A percentile compares a stretch with the other conserved stretches of the same genome.
Evolutionary conservation across 2,888 invertebrate species (phyloP).

Genomic region (Himalopsyche japonica): DNA sequence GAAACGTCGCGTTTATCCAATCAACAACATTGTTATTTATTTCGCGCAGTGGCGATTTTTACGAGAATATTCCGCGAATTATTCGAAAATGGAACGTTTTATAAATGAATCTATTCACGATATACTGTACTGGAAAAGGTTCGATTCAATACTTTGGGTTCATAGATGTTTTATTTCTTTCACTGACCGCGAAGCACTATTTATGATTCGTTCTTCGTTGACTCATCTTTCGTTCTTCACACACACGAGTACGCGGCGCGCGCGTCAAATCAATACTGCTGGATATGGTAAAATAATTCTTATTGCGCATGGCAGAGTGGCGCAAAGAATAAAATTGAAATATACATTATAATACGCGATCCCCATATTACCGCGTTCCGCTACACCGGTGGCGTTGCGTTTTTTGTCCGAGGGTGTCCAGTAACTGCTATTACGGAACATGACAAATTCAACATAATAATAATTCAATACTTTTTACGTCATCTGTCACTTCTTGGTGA

Average conservation of each 20-base stretch:
- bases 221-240: neutral
- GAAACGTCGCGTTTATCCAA: neutral
- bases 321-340: neutral
- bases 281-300: conserved; percentile 37
- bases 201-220: neutral
- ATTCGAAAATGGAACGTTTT: neutral
- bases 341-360: neutral
- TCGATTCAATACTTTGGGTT: neutral
- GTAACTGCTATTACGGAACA: conserved; percentile 3
- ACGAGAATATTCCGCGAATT: neutral
- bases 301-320: conserved; percentile 27
- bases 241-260: conserved; percentile 25
- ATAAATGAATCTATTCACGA: neutral
- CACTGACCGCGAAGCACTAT: neutral
- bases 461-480: too few species aligned
- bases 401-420: conserved; percentile 10
- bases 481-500: too few species aligned
- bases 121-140: neutral
- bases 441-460: neutral
- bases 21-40: neutral
- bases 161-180: neutral
- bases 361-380: conserved; percentile 24
- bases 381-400: conserved; percentile 10
- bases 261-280: conserved; percentile 40
- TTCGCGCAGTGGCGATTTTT: neutral